Evolutionary conservation across 2,888 invertebrate species (phyloP).

Genomic region (Pteria penguin): DNA sequence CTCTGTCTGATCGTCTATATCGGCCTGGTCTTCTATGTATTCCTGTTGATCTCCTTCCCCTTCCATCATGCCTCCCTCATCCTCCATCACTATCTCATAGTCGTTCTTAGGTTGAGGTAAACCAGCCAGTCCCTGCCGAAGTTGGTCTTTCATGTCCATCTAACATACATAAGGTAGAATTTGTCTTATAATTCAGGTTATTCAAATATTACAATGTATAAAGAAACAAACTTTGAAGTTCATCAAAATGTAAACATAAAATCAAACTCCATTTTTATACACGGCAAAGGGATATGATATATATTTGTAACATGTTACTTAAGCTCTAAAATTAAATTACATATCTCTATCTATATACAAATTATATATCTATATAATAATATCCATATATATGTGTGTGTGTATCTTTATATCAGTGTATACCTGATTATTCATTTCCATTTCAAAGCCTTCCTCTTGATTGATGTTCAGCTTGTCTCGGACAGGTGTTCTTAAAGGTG

Average conservation of each 20-base stretch:
- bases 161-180: too few species aligned
- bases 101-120: slow-evolving; percentile 97
- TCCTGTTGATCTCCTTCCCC: slow-evolving; percentile 79
- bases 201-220: too few species aligned
- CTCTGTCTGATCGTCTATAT: slow-evolving; percentile 84
- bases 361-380: too few species aligned
- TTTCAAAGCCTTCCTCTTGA: slow-evolving; percentile 86
- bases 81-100: slow-evolving; percentile 98
- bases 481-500: slow-evolving; percentile 86
- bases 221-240: not conserved
- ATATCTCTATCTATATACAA: too few species aligned
- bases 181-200: too few species aligned
- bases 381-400: too few species aligned
- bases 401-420: too few species aligned
- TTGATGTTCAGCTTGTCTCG: slow-evolving; percentile 98
- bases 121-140: slow-evolving; percentile 87
- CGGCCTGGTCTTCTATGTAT: slow-evolving; percentile 86
- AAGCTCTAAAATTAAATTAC: too few species aligned
- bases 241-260: not conserved
- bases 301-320: too few species aligned
- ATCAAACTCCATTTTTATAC: not conserved
- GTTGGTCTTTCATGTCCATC: slow-evolving; percentile 65
- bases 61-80: slow-evolving; percentile 82
- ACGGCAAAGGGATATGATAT: too few species aligned
- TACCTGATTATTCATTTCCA: slow-evolving; percentile 23